Evolutionary conservation across 2,797 vertebrate species (phyloP).

Genomic region (Paedocypris micromegethes): DNA sequence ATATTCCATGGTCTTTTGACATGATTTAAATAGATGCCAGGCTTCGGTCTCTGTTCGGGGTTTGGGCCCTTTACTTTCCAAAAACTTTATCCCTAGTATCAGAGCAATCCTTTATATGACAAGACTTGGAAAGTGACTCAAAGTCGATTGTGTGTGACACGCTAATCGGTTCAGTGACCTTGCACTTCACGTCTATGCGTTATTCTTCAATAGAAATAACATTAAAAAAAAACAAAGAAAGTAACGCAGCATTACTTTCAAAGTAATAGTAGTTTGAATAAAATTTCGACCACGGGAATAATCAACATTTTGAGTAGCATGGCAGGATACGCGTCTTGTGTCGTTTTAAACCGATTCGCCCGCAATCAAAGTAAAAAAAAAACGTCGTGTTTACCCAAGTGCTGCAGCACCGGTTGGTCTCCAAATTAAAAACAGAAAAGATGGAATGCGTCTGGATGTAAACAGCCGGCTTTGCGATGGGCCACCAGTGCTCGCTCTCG

Average conservation of each 20-base stretch:
- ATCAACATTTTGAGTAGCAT: conserved; percentile 52
- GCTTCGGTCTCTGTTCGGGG: conserved; percentile 46
- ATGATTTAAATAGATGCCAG: conserved; percentile 60
- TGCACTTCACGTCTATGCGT: conserved; percentile 23
- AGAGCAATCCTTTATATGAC: conserved; percentile 35
- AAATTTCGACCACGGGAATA: conserved; percentile 31
- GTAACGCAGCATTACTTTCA: conserved; percentile 20
- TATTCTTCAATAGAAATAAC: conserved; percentile 49
- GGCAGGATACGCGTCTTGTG: conserved; percentile 41
- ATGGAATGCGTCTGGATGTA: conserved; percentile 62
- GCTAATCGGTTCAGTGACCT: conserved; percentile 33
- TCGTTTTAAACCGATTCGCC: conserved; percentile 47
- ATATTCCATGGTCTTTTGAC: conserved; percentile 49
- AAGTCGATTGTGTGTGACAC: conserved; percentile 32
- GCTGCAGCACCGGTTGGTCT: conserved; percentile 57
- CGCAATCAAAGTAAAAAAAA: conserved; percentile 51
- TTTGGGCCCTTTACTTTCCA: too few relatives aligned
- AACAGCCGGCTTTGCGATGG: conserved; percentile 64
- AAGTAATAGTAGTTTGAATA: conserved; percentile 33
- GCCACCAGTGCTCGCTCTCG: conserved; percentile 64
- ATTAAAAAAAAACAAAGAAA: conserved; percentile 46
- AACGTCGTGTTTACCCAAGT: conserved; percentile 62
- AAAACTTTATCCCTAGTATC: not conserved
- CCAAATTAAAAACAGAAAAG: conserved; percentile 50
- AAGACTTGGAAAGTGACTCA: conserved; percentile 20